Evolutionary conservation across 2,797 vertebrate genomes (phyloP).

Genomic region (Euthynnus affinis): DNA sequence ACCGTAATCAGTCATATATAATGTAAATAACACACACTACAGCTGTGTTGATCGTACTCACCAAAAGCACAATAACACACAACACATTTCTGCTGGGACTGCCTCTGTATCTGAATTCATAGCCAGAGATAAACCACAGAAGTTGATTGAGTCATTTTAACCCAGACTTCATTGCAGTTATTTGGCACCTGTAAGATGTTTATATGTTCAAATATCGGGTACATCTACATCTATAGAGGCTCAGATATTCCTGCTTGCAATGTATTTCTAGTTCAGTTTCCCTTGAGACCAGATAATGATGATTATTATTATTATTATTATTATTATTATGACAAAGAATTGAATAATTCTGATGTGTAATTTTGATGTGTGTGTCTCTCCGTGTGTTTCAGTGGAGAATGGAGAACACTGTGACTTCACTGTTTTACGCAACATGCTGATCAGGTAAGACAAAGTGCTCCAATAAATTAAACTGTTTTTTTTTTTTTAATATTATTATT

Average conservation of each 20-base stretch:
- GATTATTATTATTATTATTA: background rate
- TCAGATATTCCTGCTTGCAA: background rate
- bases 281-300: background rate
- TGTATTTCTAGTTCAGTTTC: constrained; percentile 10
- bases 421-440: constrained; percentile 87
- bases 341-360: background rate
- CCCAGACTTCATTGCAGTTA: constrained; percentile 7
- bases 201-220: background rate
- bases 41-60: constrained; percentile 29
- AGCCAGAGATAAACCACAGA: background rate
- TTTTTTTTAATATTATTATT: too few species aligned
- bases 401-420: constrained; percentile 89
- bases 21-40: constrained; percentile 27
- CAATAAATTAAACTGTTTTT: background rate
- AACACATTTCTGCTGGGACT: constrained; percentile 15
- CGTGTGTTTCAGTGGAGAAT: constrained; percentile 86
- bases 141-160: background rate
- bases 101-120: constrained; percentile 5
- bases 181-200: background rate
- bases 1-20: background rate
- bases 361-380: constrained; percentile 17
- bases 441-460: constrained; percentile 76
- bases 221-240: background rate
- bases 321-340: background rate
- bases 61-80: background rate